Evolutionary conservation across 2,797 vertebrate genomes (phyloP).

Genomic region (Spheniscus humboldti): DNA sequence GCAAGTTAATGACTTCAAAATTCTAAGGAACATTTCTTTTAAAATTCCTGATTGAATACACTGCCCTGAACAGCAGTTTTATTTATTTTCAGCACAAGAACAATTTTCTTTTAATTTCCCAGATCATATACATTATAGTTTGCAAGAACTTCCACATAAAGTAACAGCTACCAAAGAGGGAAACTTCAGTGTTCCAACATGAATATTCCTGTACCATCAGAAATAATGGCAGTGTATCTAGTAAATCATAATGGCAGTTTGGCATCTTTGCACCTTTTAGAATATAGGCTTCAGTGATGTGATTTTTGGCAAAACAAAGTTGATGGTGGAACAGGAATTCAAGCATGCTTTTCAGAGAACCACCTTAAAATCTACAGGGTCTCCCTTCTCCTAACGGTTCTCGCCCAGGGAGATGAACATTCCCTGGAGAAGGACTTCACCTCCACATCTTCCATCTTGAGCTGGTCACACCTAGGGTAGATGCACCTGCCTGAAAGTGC

Average conservation of each 20-base stretch:
- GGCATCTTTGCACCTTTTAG: not conserved
- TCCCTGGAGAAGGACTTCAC: not conserved
- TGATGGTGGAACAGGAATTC: not conserved
- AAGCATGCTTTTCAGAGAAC: not conserved
- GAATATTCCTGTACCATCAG: not conserved
- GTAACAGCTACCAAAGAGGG: not conserved
- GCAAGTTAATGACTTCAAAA: constrained; percentile 46
- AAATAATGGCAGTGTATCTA: not conserved
- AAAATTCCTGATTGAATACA: constrained; percentile 49
- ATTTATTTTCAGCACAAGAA: constrained; percentile 27
- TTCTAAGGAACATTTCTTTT: constrained; percentile 54
- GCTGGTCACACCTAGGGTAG: not conserved
- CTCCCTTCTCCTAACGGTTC: not conserved
- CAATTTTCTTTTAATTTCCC: constrained; percentile 42
- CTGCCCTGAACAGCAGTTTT: constrained; percentile 6
- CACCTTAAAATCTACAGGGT: not conserved
- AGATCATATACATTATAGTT: not conserved
- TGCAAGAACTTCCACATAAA: not conserved
- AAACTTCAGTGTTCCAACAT: not conserved
- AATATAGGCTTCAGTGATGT: not conserved
- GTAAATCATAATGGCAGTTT: not conserved
- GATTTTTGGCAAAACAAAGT: not conserved
- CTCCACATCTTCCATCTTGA: not conserved
- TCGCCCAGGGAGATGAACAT: not conserved
- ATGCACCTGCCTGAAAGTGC: not conserved